Percentiles rank a stretch among this genome's conserved stretches.
These are phyloP conservation scores for Archivesica marissinica DNA, from an alignment of 1,140 invertebrate genomes.

Conservation along the genomic window DNA sequence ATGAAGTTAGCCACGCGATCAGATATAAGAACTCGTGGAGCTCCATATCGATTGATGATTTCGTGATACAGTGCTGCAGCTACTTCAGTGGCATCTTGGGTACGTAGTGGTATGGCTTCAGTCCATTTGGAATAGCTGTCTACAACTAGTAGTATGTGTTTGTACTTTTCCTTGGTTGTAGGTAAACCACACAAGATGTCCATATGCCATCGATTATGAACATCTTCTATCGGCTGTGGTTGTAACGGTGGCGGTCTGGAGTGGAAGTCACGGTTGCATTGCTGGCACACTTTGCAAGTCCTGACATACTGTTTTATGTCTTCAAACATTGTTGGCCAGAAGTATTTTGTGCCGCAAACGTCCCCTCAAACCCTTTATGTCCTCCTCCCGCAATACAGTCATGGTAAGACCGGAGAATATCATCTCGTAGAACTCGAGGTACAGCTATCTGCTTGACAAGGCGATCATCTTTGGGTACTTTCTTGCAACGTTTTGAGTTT, in stretches of 20 bases:
- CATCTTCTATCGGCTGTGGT: slow-evolving; percentile 40
- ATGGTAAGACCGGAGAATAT: slow-evolving; percentile 55
- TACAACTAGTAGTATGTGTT: no score
- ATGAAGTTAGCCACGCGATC: background rate
- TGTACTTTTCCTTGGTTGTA: slow-evolving; percentile 15
- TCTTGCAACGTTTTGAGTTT: slow-evolving; percentile 15
- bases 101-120: slow-evolving; percentile 4
- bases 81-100: background rate
- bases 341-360: slow-evolving; percentile 47
- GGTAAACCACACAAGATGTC: slow-evolving; percentile 65
- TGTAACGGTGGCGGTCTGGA: slow-evolving; percentile 18
- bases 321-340: slow-evolving; percentile 15
- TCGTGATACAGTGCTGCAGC: background rate
- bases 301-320: slow-evolving; percentile 2
- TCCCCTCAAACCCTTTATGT: slow-evolving; percentile 7
- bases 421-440: slow-evolving; percentile 7
- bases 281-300: no score
- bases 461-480: background rate
- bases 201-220: slow-evolving; percentile 62
- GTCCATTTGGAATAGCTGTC: slow-evolving; percentile 7
- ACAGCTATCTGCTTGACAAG: background rate
- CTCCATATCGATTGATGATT: background rate
- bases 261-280: slow-evolving; percentile 33
- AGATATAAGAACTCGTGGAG: background rate
- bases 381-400: slow-evolving; percentile 40